Evolutionary conservation across 2,888 invertebrate species (phyloP).

Genomic region (Drosophila robusta): DNA sequence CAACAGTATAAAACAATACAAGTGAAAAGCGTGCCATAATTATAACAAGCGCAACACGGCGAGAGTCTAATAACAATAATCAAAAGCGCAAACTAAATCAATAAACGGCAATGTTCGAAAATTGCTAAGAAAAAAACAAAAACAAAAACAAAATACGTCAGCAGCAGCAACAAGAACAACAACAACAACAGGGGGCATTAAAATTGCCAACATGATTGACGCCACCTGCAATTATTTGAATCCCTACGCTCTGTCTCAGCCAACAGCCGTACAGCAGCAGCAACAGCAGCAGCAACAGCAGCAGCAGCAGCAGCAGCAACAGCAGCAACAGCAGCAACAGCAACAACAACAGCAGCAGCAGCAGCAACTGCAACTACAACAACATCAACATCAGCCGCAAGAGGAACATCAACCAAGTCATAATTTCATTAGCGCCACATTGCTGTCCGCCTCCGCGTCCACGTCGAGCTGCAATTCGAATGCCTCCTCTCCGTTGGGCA

Average conservation of each 20-base stretch:
- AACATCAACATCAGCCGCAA: constrained; percentile 34
- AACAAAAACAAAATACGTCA: constrained; percentile 2
- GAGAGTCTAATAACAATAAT: constrained; percentile 36
- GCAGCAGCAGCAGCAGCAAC: constrained; percentile 34
- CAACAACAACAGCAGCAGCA: constrained; percentile 43
- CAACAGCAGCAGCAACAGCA: constrained; percentile 48
- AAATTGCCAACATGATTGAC: constrained; percentile 80
- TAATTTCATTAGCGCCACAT: constrained; percentile 66
- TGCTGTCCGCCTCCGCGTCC: constrained; percentile 52
- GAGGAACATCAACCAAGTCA: constrained; percentile 51
- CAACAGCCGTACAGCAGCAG: constrained; percentile 50
- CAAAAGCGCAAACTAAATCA: constrained; percentile 50
- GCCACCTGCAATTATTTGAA: constrained; percentile 83
- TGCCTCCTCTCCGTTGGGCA: constrained; percentile 40
- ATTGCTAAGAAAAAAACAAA: constrained; percentile 37
- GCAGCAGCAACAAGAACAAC: constrained; percentile 13
- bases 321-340: constrained; percentile 40
- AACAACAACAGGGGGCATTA: constrained; percentile 17
- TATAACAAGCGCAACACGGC: constrained; percentile 41
- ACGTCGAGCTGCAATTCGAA: constrained; percentile 27
- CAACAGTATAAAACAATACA: constrained; percentile 46
- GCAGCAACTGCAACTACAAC: constrained; percentile 38
- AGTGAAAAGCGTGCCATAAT: constrained; percentile 73
- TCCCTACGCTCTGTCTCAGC: constrained; percentile 71
- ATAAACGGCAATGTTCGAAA: constrained; percentile 70